Base-by-base conservation (phyloP, 2,888 invertebrate genomes). In the Caenorhabditis sp. region DNA sequence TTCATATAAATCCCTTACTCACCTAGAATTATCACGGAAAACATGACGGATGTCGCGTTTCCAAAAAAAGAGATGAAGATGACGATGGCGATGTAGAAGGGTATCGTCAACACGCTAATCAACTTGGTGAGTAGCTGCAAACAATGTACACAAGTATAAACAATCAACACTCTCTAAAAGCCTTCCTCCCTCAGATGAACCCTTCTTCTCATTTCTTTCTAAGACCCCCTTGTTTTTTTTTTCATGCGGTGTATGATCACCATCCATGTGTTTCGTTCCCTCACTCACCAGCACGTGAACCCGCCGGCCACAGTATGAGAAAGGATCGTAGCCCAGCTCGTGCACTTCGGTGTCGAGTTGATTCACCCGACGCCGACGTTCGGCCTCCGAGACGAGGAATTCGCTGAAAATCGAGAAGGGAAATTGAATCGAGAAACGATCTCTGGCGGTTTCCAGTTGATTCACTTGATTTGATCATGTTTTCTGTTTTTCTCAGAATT, bases 61-160 rank as follows among this genome's bases (percentile, higher is more conserved):
- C 88, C 88, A 70, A 84, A 85, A 59, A 84, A 80, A 73, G 79
- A 88, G 35, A 87, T 85, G 73, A 89, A 83, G 41, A 80, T 76
- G 54, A 86, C 66, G 56, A 88, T 80, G 51, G 85, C 74, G 22
- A 86, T 59, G 73, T 89, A 89, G 70, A 88, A 79, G 61, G 87
- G 85, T 51, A 89, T 69, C 41, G 85, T 85, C 35, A 88, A 28
- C 24, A 89, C 26, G 47, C 85, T 82, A 38, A 90, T 85, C 56
- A 89, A 63, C 80, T 89, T 90, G 16, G 90, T 86, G 68, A 89
- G 85, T 6, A 86, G 81, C 90, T 90, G 79, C 72, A 89, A 86
- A 66, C 7, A 63, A 38, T 44, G 56, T 31, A 51, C n/a, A n/a
- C 19, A 26, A 26, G 22, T 12, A 63, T 73, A 58, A 58, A 63